phyloP scores from a whole-genome alignment of 2,797 vertebrate genomes.

The Myripristis jacobus region DNA sequence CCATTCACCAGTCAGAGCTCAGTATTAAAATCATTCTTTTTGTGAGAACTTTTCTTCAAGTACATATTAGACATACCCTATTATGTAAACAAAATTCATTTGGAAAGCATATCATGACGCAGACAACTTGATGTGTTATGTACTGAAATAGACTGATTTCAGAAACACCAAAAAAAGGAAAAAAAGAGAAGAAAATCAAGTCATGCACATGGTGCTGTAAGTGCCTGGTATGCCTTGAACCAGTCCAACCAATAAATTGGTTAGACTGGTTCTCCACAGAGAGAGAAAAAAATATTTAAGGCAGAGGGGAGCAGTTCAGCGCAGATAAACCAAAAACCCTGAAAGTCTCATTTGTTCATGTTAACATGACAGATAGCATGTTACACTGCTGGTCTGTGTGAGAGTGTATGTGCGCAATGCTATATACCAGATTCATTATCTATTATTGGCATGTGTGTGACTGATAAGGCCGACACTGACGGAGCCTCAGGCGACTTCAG shows the following conservation, averaged over 20 bases:
- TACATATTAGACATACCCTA: no score
- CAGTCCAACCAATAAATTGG: no score
- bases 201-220: neutral
- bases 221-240: no score
- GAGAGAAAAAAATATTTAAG: neutral
- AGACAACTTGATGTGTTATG: no score
- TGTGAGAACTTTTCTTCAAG: no score
- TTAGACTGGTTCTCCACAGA: neutral
- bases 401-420: conserved; percentile 3
- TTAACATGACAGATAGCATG: neutral
- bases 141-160: no score
- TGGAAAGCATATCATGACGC: no score
- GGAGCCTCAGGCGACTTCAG: conserved; percentile 25
- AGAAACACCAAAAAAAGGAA: no score
- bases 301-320: neutral
- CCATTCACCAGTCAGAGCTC: no score
- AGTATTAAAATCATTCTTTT: no score
- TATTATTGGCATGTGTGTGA: conserved; percentile 35
- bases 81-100: no score
- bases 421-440: conserved; percentile 44
- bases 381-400: conserved; percentile 24
- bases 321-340: neutral
- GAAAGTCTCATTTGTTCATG: neutral
- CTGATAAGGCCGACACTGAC: conserved; percentile 44
- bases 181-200: no score